phyloP scores from a whole-genome alignment of 37 sponge, comb jelly and placozoan genomes.

The Cladorhizidae sp. region DNA sequence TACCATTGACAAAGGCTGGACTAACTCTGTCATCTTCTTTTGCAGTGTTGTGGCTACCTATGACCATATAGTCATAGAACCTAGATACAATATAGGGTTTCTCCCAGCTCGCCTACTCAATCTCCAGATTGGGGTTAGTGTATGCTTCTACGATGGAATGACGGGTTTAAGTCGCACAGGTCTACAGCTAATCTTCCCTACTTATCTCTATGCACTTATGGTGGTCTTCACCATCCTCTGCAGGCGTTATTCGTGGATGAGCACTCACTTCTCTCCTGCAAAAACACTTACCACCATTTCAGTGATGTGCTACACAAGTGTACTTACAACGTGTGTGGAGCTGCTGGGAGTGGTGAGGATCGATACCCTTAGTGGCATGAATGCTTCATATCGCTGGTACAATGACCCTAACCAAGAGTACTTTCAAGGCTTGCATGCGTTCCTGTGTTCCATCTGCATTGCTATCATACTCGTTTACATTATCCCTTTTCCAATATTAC shows the following conservation, averaged over 20 bases:
- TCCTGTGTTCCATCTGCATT: conserved; percentile 7
- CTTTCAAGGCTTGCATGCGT: conserved; percentile 26
- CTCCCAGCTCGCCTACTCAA: conserved; percentile 23
- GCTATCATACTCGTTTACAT: conserved; percentile 36
- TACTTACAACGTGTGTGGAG: conserved; percentile 19
- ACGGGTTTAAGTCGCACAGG: conserved; percentile 18
- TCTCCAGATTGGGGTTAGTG: conserved; percentile 31
- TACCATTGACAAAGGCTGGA: conserved; percentile 37
- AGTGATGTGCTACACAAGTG: conserved; percentile 28
- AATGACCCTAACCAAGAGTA: conserved; percentile 44
- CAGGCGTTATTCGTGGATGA: neutral
- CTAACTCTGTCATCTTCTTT: conserved; percentile 35
- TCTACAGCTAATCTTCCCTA: conserved; percentile 45
- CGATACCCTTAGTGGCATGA: neutral
- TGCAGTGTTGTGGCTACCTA: conserved; percentile 16
- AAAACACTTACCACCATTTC: conserved; percentile 43
- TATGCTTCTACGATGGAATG: conserved; percentile 60
- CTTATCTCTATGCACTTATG: conserved; percentile 48
- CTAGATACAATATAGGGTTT: neutral
- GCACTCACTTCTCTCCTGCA: conserved; percentile 17
- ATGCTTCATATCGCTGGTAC: conserved; percentile 21
- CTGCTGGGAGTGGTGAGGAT: conserved; percentile 19
- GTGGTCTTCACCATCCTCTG: conserved; percentile 5
- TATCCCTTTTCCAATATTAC: conserved; percentile 31
- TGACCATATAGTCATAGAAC: neutral